Evolutionary conservation across 2,888 invertebrate genomes (phyloP).

Genomic region (Phengaris arion): DNA sequence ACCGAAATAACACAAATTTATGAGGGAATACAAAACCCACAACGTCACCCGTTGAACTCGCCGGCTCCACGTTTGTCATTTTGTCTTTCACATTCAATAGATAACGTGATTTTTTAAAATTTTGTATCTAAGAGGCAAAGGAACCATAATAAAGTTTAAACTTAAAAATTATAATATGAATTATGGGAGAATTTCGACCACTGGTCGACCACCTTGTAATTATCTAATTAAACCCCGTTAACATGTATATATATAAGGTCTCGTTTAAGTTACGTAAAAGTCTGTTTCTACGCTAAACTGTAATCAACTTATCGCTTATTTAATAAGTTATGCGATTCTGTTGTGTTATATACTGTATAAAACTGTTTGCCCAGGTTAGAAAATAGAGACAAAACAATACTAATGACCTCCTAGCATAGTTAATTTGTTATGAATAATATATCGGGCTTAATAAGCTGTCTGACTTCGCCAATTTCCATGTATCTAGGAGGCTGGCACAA

Average conservation of each 20-base stretch:
- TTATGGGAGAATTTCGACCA: no score
- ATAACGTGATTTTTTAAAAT: no score
- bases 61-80: no score
- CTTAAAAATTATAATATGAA: no score
- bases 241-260: not conserved
- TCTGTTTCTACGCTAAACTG: constrained; percentile 1
- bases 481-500: constrained; percentile 42
- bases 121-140: no score
- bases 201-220: not conserved
- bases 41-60: no score
- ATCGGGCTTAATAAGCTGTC: not conserved
- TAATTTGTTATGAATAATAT: constrained; percentile 5
- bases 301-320: constrained; percentile 6
- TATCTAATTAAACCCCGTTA: not conserved
- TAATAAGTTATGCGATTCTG: not conserved
- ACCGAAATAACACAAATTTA: no score
- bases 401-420: constrained; percentile 5
- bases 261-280: not conserved
- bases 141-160: no score
- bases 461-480: constrained; percentile 41
- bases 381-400: constrained; percentile 4
- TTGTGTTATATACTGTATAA: not conserved
- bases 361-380: not conserved
- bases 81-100: no score
- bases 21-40: no score